A percentile compares a stretch with the other conserved stretches of the same genome.
Evolutionary conservation across 2,113 vertebrate species (phyloP).

Genomic region (Pungitius pungitius): DNA sequence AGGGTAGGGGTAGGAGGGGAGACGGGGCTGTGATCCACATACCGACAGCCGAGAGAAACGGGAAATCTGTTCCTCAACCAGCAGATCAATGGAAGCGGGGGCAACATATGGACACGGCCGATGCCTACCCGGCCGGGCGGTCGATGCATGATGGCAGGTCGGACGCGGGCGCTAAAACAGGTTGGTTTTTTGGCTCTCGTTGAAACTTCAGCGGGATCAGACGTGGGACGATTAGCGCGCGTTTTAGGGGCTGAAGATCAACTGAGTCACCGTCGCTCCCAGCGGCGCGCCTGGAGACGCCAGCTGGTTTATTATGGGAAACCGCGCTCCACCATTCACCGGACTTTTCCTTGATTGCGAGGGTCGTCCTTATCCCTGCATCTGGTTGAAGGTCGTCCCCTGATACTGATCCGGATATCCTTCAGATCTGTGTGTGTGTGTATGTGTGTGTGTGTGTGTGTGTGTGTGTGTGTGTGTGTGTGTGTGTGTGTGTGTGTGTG

Average conservation of each 20-base stretch:
- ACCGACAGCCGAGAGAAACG: constrained; percentile 5
- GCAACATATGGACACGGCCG: constrained; percentile 44
- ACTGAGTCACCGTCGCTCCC: constrained; percentile 31
- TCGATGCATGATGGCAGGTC: constrained; percentile 49
- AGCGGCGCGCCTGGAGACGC: constrained; percentile 49
- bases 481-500: constrained; percentile 5
- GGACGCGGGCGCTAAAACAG: constrained; percentile 50
- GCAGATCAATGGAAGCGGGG: constrained; percentile 43
- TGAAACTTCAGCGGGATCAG: constrained; percentile 62
- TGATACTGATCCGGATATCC: constrained; percentile 31
- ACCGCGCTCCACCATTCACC: constrained; percentile 18
- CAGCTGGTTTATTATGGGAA: constrained; percentile 49
- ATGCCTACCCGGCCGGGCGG: constrained; percentile 28
- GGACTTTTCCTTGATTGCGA: constrained; percentile 54
- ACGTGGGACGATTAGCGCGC: constrained; percentile 54
- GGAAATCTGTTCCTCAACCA: constrained; percentile 3
- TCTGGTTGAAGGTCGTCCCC: constrained; percentile 66
- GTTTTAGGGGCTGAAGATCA: constrained; percentile 34
- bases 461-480: too few relatives aligned
- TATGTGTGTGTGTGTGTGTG: background rate
- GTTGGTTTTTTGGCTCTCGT: constrained; percentile 50
- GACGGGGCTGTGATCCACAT: background rate
- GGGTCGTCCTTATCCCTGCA: constrained; percentile 39
- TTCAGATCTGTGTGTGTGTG: constrained; percentile 15
- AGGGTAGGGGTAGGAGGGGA: too few relatives aligned